Base-by-base conservation (phyloP, 2,888 invertebrate species). In the Stegophylla sp. region DNA sequence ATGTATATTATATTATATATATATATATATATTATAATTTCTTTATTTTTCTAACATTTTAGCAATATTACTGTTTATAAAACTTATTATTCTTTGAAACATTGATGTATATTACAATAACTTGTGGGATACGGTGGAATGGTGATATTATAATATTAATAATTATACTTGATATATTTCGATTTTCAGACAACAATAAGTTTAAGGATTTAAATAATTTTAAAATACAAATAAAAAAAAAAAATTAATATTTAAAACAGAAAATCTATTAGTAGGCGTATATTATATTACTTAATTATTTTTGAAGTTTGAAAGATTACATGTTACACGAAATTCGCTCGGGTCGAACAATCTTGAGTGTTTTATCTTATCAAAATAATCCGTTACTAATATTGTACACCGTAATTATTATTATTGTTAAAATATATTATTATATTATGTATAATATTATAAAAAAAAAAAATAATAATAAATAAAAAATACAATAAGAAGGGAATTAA, bases 381-480 rank as follows among this genome's bases (percentile, higher is more conserved):
- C 53, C 9, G 4, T 53, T 53, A 53, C 53, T 53, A 53, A 20
- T 20, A 48, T 67, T 48, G 23, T 67, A 67, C 17, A 26, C n/a
- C 15, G 48, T 20, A 41, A 20, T 10, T 20, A 41, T 41, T 41
- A 3, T 64, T 17, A 64, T 43, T n/a, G n/a, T n/a, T n/a, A n/a
- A n/a, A 64, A 64, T 64, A 41, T 23, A n/a, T 48, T 51, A 69
- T 69, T 28, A 28, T 28, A n/a, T 34, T 26, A 12, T 20, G 23
- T 67, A 26, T 71, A 71, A 66, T 23, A n/a, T n/a, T n/a, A n/a
- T n/a, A n/a, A n/a, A n/a, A n/a, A n/a, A n/a, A n/a, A n/a, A n/a
- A n/a, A 48, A 48, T 7, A 53, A 71, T 20, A 71, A 13, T 1
- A 53, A 53, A 53, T 56, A 72, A 1, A 72, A 72, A 72, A 72